phyloP scores from a whole-genome alignment of 2,888 invertebrate species.

The Phyllotreta cruciferae region DNA sequence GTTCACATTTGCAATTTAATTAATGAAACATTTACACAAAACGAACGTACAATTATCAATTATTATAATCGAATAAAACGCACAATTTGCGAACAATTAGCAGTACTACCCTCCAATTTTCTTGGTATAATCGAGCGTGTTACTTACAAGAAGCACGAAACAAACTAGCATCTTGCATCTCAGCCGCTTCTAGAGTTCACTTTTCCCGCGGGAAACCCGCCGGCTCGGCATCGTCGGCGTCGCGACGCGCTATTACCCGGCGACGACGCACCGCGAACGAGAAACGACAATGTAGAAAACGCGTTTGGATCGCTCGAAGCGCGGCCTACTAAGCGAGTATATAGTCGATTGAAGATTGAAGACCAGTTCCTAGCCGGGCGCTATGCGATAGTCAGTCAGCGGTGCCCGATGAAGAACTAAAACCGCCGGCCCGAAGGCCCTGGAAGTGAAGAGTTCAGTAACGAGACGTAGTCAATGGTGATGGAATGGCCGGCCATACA shows the following conservation, averaged over 20 bases:
- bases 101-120: too few relatives aligned
- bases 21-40: background rate
- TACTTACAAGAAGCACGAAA: conserved; percentile 44
- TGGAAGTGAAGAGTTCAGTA: conserved; percentile 22
- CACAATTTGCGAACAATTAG: too few relatives aligned
- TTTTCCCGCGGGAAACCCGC: conserved; percentile 2
- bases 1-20: too few relatives aligned
- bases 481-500: conserved; percentile 16
- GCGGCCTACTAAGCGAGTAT: conserved; percentile 44
- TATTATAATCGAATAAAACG: too few relatives aligned
- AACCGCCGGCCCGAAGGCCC: conserved; percentile 19
- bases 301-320: conserved; percentile 8
- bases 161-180: conserved; percentile 43
- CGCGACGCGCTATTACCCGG: too few relatives aligned
- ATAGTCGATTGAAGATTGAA: conserved; percentile 4
- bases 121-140: too few relatives aligned
- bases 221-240: background rate
- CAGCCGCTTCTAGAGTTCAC: conserved; percentile 1
- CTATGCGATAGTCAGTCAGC: conserved; percentile 43
- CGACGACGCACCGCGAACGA: conserved; percentile 10
- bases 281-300: conserved; percentile 8
- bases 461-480: conserved; percentile 29
- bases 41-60: conserved; percentile 2
- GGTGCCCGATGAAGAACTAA: conserved; percentile 42
- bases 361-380: conserved; percentile 31